Percentiles rank a stretch among this genome's conserved stretches.
phyloP scores from a whole-genome alignment of 1,140 invertebrate species.

The Pseudomyrmex cubaensis region DNA sequence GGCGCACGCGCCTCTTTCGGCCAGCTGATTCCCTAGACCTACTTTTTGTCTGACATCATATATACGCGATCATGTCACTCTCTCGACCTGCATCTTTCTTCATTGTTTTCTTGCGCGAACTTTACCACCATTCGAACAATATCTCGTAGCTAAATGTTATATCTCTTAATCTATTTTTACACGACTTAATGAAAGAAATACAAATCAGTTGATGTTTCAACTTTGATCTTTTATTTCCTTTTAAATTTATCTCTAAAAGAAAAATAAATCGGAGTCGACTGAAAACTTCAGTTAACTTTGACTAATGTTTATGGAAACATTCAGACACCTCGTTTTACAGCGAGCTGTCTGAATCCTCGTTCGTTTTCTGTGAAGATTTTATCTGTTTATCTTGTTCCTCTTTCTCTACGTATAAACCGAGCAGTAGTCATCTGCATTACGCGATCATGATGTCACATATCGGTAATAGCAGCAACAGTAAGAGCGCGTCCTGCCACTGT shows the following conservation, averaged over 20 bases:
- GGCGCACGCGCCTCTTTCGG: constrained; percentile 77
- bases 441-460: constrained; percentile 60
- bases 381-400: constrained; percentile 1
- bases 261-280: too few relatives aligned
- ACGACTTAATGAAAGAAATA: background rate
- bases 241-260: background rate
- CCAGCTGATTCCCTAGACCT: constrained; percentile 83
- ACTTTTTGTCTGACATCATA: constrained; percentile 75
- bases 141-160: background rate
- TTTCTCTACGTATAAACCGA: constrained; percentile 1
- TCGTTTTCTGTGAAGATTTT: constrained; percentile 6
- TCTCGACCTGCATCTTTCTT: background rate
- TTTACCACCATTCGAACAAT: background rate
- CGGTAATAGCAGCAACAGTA: constrained; percentile 46
- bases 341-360: background rate
- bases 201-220: background rate
- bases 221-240: background rate
- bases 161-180: background rate
- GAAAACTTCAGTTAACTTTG: constrained; percentile 1
- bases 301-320: constrained; percentile 16
- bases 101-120: background rate
- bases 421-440: constrained; percentile 25
- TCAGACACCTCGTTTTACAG: background rate
- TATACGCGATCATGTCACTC: constrained; percentile 37
- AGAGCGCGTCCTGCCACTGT: background rate